These are phyloP conservation scores for Acleris literana DNA, from an alignment of 2,888 invertebrate species.

Conservation along the genomic window DNA sequence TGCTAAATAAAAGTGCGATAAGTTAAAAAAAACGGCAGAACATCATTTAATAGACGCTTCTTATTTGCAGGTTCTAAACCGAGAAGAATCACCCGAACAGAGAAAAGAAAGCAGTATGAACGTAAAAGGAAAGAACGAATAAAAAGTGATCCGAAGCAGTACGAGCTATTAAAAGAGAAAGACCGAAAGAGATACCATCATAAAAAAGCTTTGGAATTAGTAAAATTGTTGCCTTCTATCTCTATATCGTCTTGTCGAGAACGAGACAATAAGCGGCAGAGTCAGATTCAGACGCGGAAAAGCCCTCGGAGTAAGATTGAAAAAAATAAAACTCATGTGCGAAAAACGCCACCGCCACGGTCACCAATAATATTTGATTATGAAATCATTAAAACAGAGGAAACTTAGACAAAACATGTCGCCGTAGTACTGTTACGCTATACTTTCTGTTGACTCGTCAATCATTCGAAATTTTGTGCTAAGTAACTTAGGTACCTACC, in stretches of 20 bases:
- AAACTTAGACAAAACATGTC: no score
- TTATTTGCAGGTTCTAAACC: conserved; percentile 11
- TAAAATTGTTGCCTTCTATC: conserved; percentile 1
- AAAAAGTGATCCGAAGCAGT: conserved; percentile 1
- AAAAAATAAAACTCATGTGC: not conserved
- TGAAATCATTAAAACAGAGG: no score
- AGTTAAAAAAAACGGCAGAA: no score
- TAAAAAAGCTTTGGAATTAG: conserved; percentile 4
- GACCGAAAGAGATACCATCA: not conserved
- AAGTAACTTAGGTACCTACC: no score
- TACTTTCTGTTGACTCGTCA: no score
- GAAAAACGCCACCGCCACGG: no score
- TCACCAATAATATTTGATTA: no score
- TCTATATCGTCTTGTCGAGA: not conserved
- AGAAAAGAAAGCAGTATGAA: conserved; percentile 1
- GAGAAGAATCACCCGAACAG: not conserved
- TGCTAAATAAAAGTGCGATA: no score
- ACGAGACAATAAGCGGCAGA: conserved; percentile 1
- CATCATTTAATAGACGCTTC: no score
- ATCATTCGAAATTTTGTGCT: no score
- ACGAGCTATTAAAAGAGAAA: not conserved
- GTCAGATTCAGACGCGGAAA: not conserved
- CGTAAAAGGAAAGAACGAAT: conserved; percentile 10
- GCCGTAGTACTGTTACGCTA: no score
- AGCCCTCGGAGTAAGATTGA: not conserved